These are phyloP conservation scores for Gymnobelideus leadbeateri DNA, from an alignment of 2,113 vertebrate species.

Conservation along the genomic window DNA sequence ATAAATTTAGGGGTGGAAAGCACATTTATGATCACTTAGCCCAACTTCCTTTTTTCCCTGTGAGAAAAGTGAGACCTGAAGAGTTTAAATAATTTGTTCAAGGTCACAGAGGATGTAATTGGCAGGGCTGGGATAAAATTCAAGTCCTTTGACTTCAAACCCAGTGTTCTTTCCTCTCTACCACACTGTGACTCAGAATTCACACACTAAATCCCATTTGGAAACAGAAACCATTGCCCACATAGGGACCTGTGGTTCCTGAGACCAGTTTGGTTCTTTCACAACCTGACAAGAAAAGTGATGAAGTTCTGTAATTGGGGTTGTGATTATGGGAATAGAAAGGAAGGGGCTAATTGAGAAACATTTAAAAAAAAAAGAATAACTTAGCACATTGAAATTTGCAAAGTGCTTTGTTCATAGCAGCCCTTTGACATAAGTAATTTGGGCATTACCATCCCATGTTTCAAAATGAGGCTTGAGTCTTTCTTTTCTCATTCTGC, in stretches of 20 bases:
- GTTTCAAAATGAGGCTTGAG: neutral
- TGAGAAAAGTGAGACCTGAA: neutral
- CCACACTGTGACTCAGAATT: neutral
- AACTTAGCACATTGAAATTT: neutral
- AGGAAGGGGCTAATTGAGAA: neutral
- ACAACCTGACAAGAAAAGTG: neutral
- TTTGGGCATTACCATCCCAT: neutral
- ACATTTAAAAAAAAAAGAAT: neutral
- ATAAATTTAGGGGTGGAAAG: neutral
- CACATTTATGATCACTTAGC: neutral
- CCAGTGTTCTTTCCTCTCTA: neutral
- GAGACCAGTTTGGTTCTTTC: neutral
- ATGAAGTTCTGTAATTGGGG: neutral
- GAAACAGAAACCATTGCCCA: constrained; percentile 18
- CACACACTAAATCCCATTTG: neutral
- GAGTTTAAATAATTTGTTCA: neutral
- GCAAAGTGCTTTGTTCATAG: neutral
- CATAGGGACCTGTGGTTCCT: neutral
- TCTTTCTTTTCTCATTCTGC: neutral
- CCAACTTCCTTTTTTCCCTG: neutral
- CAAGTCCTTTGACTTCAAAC: neutral
- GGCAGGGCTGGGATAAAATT: neutral
- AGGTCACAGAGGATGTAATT: neutral
- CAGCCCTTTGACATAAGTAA: neutral
- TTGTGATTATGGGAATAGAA: neutral